A percentile compares a stretch with the other conserved stretches of the same genome.
These are phyloP conservation scores for Cephalopholis sonnerati DNA, from an alignment of 2,113 vertebrate species.

Conservation along the genomic window DNA sequence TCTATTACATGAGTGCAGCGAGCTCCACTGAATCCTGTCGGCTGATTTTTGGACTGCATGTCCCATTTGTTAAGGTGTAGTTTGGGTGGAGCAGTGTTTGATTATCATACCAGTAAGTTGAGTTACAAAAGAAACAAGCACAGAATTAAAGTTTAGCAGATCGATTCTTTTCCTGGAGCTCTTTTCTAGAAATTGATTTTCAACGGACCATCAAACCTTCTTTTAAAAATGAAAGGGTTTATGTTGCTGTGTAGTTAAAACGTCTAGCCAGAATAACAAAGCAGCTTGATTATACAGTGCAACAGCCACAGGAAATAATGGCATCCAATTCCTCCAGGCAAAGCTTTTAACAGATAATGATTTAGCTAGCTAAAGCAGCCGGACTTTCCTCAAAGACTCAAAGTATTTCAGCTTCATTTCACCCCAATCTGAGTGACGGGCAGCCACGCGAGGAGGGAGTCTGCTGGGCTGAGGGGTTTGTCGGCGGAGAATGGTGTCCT, in stretches of 20 bases:
- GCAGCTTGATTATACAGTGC: not conserved
- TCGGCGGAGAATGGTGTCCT: conserved; percentile 54
- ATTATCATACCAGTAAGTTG: not conserved
- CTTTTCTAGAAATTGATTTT: conserved; percentile 5
- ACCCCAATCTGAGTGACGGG: not conserved
- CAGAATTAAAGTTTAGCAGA: not conserved
- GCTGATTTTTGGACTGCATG: conserved; percentile 7
- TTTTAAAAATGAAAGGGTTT: not conserved
- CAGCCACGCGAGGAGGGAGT: not conserved
- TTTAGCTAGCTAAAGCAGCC: not conserved
- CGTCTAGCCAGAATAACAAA: conserved; percentile 9
- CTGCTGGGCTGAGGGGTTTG: conserved; percentile 10
- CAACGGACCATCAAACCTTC: conserved; percentile 33
- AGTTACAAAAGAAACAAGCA: not conserved
- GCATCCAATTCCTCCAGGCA: not conserved
- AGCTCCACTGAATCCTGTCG: not conserved
- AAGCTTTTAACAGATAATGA: conserved; percentile 34
- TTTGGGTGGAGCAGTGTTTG: not conserved
- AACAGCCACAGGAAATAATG: conserved; percentile 17
- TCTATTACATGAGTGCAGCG: not conserved
- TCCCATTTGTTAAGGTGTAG: conserved; percentile 4
- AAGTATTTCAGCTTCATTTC: conserved; percentile 17
- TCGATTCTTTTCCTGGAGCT: not conserved
- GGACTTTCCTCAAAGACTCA: not conserved
- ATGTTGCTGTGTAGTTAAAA: not conserved